phyloP scores from a whole-genome alignment of 1,140 invertebrate genomes.

The Eciton burchellii region DNA sequence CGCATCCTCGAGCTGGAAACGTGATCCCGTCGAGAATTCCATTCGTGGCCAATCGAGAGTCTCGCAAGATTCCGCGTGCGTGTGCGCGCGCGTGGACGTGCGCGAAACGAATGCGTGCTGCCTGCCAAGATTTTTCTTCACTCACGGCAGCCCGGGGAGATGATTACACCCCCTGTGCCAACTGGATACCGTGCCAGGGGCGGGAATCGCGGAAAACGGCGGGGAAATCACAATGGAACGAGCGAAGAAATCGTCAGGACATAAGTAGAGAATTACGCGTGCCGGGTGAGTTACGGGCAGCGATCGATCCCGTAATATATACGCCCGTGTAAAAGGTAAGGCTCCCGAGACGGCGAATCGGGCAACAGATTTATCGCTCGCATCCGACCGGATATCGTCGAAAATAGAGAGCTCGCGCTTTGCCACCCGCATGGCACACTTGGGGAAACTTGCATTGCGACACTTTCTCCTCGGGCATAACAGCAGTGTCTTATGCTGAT shows the following conservation, averaged over 20 bases:
- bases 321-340: conserved; percentile 46
- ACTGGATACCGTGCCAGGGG: conserved; percentile 78
- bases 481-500: neutral
- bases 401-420: conserved; percentile 60
- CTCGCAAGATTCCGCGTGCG: conserved; percentile 11
- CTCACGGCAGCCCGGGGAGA: conserved; percentile 77
- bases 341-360: conserved; percentile 14
- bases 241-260: conserved; percentile 64
- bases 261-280: conserved; percentile 75
- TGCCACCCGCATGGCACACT: conserved; percentile 35
- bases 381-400: conserved; percentile 54
- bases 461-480: neutral
- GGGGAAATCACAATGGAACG: conserved; percentile 39
- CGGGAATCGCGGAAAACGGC: conserved; percentile 36
- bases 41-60: conserved; percentile 6
- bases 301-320: conserved; percentile 53
- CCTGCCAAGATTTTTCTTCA: conserved; percentile 80
- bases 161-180: conserved; percentile 80
- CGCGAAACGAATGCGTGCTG: conserved; percentile 72
- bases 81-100: conserved; percentile 48
- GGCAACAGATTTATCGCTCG: conserved; percentile 58
- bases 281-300: conserved; percentile 63
- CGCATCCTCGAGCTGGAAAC: neutral
- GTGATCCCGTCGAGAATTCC: neutral
- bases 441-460: conserved; percentile 44